Evolutionary conservation across 2,888 invertebrate species (phyloP).

Genomic region (Chromoteleia sp.): DNA sequence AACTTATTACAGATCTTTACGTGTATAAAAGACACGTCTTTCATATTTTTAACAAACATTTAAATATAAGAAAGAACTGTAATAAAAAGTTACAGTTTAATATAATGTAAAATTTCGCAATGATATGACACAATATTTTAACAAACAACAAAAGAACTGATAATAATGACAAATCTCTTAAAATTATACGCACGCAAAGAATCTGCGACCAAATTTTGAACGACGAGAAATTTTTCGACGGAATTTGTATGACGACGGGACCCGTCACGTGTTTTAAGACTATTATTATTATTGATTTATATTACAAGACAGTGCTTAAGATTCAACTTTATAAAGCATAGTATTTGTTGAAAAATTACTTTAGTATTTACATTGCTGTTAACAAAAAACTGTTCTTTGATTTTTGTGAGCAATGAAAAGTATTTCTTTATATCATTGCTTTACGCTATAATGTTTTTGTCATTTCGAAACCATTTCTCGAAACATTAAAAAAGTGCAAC

Average conservation of each 20-base stretch:
- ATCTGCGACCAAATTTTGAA: neutral
- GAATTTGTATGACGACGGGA: neutral
- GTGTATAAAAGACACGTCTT: too few relatives aligned
- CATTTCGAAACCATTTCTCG: conserved; percentile 5
- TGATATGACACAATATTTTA: too few relatives aligned
- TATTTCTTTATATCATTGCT: neutral
- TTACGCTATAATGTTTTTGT: neutral
- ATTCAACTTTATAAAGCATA: conserved; percentile 20
- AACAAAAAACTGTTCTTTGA: conserved; percentile 12
- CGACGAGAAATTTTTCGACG: neutral
- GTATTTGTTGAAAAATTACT: conserved; percentile 18
- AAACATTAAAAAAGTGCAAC: conserved; percentile 18
- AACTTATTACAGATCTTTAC: too few relatives aligned
- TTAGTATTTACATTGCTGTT: conserved; percentile 30
- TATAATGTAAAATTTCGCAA: too few relatives aligned
- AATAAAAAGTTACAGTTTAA: too few relatives aligned
- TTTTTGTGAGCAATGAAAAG: conserved; percentile 37
- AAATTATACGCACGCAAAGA: too few relatives aligned
- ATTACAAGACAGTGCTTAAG: conserved; percentile 25
- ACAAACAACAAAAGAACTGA: too few relatives aligned
- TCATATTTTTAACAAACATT: too few relatives aligned
- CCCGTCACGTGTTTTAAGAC: neutral
- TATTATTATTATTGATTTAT: neutral
- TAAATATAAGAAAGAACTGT: too few relatives aligned
- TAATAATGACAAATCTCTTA: too few relatives aligned